Evolutionary conservation across 2,888 invertebrate genomes (phyloP).

Genomic region (Drosophila mimetica): DNA sequence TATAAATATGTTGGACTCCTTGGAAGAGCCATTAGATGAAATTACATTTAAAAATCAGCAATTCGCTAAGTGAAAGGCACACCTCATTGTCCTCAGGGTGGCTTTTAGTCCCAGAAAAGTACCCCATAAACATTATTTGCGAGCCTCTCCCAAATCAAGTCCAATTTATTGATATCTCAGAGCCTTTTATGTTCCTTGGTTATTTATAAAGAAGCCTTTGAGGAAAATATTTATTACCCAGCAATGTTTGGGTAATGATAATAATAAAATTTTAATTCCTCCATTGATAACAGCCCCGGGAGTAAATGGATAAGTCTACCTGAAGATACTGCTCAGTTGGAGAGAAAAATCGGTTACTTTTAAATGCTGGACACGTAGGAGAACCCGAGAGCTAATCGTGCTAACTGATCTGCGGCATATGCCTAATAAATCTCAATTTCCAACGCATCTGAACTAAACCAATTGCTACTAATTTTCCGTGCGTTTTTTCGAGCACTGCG

Average conservation of each 20-base stretch:
- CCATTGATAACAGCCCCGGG: conserved; percentile 28
- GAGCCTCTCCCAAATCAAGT: neutral
- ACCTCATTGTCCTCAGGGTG: neutral
- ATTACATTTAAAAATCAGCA: neutral
- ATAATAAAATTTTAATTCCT: conserved; percentile 60
- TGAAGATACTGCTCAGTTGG: conserved; percentile 31
- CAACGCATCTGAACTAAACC: conserved; percentile 39
- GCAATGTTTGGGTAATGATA: conserved; percentile 36
- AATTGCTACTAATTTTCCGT: conserved; percentile 73
- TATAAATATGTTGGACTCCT: neutral
- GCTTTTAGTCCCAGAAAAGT: neutral
- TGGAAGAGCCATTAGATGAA: neutral
- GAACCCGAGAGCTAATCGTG: conserved; percentile 52
- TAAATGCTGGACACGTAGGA: conserved; percentile 63
- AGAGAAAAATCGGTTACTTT: conserved; percentile 26
- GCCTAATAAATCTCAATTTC: conserved; percentile 72
- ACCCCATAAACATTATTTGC: neutral
- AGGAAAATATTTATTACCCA: conserved; percentile 14
- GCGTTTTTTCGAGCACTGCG: conserved; percentile 66
- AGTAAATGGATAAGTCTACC: neutral
- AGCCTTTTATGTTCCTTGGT: neutral
- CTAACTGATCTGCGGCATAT: conserved; percentile 68
- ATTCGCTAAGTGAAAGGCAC: neutral
- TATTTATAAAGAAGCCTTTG: conserved; percentile 21
- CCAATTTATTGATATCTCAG: neutral